Evolutionary conservation across 2,113 vertebrate species (phyloP), one percentile per base, ranked within the genome.

Genomic region (Nicator chloris): DNA sequence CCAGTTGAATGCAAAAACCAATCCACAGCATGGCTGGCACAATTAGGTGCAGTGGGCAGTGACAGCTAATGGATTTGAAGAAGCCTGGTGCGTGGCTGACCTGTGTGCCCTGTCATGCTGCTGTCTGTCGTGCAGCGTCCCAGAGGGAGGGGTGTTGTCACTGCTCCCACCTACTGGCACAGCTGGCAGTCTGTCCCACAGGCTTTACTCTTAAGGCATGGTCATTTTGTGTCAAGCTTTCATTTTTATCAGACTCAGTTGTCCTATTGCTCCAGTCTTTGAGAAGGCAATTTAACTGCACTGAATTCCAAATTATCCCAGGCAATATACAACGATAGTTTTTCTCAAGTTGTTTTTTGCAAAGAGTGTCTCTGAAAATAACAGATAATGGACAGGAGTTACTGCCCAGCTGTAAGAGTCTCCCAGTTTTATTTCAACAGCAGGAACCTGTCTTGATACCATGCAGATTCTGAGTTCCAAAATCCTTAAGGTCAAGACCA

Each of bases 401-500:
- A 72, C 50, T 61, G 78, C 45, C 53, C 76, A 68, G 73, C 60
- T 92, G 47, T 35, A 80, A 95, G 79, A 87, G 39, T 69, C 37
- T 37, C 10, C 30, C 14, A 42, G 47, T 79, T 47, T 82, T 94
- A 95, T 60, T 91, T 95, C 85, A 95, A 90, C 75, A 85, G 66
- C 5, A 86, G 63, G 82, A 90, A 93, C 86, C 30, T 61, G 24
- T 47, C 79, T 40, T 61, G 16, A 35, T 89, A 95, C 31, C 61
- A 95, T 88, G 88, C 79, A 97, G 88, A 95, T 94, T 84, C 13
- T 75, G 73, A 97, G 91, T 92, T 97, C 94, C 89, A 95, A 95
- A 97, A 94, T 95, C 82, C 81, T 96, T 96, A 95, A 97, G 96
- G 94, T 97, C 93, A 97, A 94, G 95, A 93, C 77, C 42, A 39